Percentiles rank a stretch among this genome's conserved stretches.
Conservation (phyloP, 2,888 invertebrate species). For the Papilio protenor region DNA sequence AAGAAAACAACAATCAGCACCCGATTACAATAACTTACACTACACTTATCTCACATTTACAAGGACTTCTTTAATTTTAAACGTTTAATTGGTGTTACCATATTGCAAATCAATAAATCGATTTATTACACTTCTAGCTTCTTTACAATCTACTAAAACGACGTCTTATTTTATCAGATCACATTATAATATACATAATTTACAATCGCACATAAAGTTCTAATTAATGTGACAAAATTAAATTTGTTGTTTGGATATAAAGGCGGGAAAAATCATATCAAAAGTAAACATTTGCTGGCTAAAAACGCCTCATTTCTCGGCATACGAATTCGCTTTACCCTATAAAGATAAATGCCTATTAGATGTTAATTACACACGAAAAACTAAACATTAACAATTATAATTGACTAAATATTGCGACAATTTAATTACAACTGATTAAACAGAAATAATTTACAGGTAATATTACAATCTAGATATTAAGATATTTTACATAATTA, state of each 20-base stretch:
- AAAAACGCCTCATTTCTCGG: not conserved
- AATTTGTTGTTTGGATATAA: not conserved
- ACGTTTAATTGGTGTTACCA: not conserved
- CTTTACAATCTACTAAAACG: constrained; percentile 18
- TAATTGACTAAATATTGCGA: constrained; percentile 28
- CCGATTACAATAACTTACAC: constrained; percentile 54
- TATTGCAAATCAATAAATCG: not conserved
- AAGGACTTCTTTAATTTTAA: constrained; percentile 42
- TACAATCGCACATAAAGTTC: constrained; percentile 4
- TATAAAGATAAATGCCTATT: constrained; percentile 10
- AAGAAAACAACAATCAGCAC: constrained; percentile 60
- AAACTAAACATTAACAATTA: constrained; percentile 25
- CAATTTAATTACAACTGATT: constrained; percentile 4
- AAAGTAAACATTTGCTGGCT: not conserved
- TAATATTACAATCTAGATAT: constrained; percentile 25
- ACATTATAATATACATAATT: constrained; percentile 29
- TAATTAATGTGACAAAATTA: not conserved
- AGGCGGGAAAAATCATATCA: not conserved
- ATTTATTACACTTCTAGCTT: not conserved
- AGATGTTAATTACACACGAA: constrained; percentile 11
- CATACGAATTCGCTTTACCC: not conserved
- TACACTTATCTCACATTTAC: constrained; percentile 57
- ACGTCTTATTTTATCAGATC: constrained; percentile 24
- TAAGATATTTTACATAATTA: not conserved
- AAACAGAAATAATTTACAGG: constrained; percentile 31